Evolutionary conservation across 2,113 vertebrate genomes (phyloP).

Genomic region (Phodopus roborovskii): DNA sequence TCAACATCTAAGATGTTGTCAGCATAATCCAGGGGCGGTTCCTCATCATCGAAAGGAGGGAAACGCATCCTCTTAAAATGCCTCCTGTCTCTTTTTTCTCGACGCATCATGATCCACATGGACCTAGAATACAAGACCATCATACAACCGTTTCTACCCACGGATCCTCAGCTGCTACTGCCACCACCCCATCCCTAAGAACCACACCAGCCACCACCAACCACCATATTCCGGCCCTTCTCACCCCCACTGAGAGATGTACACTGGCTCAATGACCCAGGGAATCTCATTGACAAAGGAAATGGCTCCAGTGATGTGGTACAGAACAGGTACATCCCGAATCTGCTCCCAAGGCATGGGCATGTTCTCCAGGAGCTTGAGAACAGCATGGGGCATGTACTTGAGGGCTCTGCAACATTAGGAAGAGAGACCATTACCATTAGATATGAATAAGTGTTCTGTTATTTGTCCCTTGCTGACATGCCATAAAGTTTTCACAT

Average conservation of each 20-base stretch:
- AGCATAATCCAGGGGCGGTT: slow-evolving; percentile 97
- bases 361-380: slow-evolving; percentile 99
- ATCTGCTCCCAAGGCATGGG: slow-evolving; percentile 99
- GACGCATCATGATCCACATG: slow-evolving; percentile 99
- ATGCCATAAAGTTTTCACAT: not conserved
- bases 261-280: slow-evolving; percentile 99
- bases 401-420: slow-evolving; percentile 92
- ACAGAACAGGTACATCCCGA: slow-evolving; percentile 96
- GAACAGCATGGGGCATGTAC: slow-evolving; percentile 99
- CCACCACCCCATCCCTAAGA: not conserved
- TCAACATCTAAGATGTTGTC: slow-evolving; percentile 99
- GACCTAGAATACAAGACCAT: slow-evolving; percentile 84
- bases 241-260: slow-evolving; percentile 99
- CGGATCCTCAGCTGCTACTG: not conserved
- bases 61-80: slow-evolving; percentile 99
- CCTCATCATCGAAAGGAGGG: slow-evolving; percentile 98
- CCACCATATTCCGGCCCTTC: slow-evolving; percentile 53
- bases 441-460: not conserved
- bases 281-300: slow-evolving; percentile 99
- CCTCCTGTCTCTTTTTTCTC: slow-evolving; percentile 97
- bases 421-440: not conserved
- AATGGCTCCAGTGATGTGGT: slow-evolving; percentile 99
- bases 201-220: not conserved
- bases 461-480: not conserved
- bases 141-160: not conserved